Base-by-base conservation (phyloP, 1,140 invertebrate species). In the Diachasmimorpha longicaudata region DNA sequence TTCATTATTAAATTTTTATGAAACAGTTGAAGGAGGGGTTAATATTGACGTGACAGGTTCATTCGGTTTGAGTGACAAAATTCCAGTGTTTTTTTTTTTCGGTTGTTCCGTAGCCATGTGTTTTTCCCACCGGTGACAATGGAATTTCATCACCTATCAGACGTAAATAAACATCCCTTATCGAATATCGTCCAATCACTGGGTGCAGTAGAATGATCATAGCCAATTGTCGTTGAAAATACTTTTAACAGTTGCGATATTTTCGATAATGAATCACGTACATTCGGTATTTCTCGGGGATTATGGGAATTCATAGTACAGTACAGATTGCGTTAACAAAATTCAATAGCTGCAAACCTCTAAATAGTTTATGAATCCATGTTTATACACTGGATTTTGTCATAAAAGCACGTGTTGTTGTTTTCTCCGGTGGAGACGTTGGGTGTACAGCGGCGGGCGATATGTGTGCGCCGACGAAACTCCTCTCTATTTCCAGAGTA, bases 401-500 rank as follows among this genome's bases (percentile, higher is more conserved):
- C 39, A 52, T 31, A 48, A 70, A 66, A 74, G 74, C 68, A 75
- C 68, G 68, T 70, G 68, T 52, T 75, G 74, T 70, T 74, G 58
- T 74, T 58, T 68, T 55, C 48, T 52, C 46, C 2, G 10, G 10
- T 4, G 25, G 31, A 52, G 48, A 70, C 36, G 36, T 42, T 31
- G 67, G 14, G 25, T 25, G 68, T 31, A 31, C 14, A 16, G 37
- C 39, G 37, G 63, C 69, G 39, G 19, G 13, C 36, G 68, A 48
- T n/a, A n/a, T 70, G 8, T 70, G 11, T 48, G 11, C 10, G 37
- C 25, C 70, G 39, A 44, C 42, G 44, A 42, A 44, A 55, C 44
- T 44, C 31, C 74, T 63, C 52, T 76, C 69, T 76, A 76, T 76
- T 76, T 76, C 13, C 13, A 71, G 74, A 76, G 37, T 76, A 76